These are phyloP conservation scores for Leptinotarsa juncta DNA, from an alignment of 2,888 invertebrate species.

Conservation along the genomic window DNA sequence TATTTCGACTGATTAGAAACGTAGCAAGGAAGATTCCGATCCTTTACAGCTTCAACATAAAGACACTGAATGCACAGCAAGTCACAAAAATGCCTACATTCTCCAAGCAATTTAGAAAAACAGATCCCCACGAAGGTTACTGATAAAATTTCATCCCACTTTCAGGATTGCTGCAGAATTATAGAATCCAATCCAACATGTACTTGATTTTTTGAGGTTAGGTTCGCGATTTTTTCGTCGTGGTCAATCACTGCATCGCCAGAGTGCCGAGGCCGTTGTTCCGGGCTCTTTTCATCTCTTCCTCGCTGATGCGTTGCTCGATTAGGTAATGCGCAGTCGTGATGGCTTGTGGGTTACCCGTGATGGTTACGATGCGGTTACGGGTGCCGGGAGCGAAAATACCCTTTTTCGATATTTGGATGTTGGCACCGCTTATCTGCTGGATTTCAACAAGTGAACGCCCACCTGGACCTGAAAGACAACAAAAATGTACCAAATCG, in stretches of 20 bases:
- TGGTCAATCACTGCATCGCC: conserved; percentile 72
- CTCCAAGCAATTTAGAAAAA: conserved; percentile 14
- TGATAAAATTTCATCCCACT: conserved; percentile 5
- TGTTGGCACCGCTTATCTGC: conserved; percentile 96
- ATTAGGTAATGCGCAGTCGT: conserved; percentile 93
- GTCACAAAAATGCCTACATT: conserved; percentile 20
- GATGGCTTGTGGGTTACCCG: conserved; percentile 89
- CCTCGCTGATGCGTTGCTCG: conserved; percentile 95
- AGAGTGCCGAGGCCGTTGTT: conserved; percentile 77
- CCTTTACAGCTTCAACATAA: conserved; percentile 9
- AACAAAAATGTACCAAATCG: conserved; percentile 28
- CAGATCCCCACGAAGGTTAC: conserved; percentile 11
- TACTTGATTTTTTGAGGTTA: conserved; percentile 29
- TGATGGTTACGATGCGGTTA: conserved; percentile 96
- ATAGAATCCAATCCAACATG: conserved; percentile 12
- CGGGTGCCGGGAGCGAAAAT: conserved; percentile 97
- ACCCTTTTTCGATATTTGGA: conserved; percentile 98
- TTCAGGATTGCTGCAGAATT: background rate
- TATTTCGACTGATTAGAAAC: background rate
- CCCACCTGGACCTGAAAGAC: conserved; percentile 83
- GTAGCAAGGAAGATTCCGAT: background rate
- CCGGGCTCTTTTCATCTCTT: conserved; percentile 93
- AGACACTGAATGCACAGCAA: conserved; percentile 22
- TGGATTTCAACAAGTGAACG: conserved; percentile 97
- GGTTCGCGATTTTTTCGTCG: conserved; percentile 25